Percentiles rank a stretch among this genome's conserved stretches.
phyloP scores from a whole-genome alignment of 2,113 vertebrate species.

The Mirounga angustirostris region DNA sequence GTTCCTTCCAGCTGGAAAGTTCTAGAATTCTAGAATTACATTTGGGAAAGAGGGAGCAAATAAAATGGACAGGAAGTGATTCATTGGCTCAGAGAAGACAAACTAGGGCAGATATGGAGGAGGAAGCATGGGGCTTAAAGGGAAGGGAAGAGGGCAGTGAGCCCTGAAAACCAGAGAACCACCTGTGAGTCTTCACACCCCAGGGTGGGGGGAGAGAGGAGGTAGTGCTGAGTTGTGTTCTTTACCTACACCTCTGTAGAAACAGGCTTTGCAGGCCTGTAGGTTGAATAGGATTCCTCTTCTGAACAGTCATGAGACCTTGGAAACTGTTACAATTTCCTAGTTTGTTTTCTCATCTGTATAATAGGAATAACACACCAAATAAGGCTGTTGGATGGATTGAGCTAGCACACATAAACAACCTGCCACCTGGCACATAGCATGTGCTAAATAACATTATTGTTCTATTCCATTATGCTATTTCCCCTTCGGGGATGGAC shows the following conservation, averaged over 20 bases:
- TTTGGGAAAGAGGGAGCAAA: background rate
- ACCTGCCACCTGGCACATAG: accelerated
- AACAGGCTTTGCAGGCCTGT: background rate
- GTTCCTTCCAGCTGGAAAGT: background rate
- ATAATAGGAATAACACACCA: background rate
- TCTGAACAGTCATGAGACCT: background rate
- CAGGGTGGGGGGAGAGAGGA: background rate
- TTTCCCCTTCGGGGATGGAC: background rate
- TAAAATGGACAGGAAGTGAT: background rate
- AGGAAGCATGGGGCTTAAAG: background rate
- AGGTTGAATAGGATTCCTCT: background rate
- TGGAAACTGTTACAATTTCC: background rate
- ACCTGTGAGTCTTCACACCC: background rate
- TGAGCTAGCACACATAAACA: background rate
- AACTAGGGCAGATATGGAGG: background rate
- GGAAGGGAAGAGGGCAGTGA: background rate
- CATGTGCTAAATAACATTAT: background rate
- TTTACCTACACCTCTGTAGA: background rate
- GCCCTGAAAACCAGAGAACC: background rate
- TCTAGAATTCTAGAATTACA: background rate
- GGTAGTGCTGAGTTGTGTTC: background rate
- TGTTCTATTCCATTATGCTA: too few species aligned
- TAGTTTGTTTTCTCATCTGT: background rate
- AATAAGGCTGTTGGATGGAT: background rate
- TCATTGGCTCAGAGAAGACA: background rate